Conservation (phyloP, 1,140 invertebrate genomes). For the Tribolium madens region DNA sequence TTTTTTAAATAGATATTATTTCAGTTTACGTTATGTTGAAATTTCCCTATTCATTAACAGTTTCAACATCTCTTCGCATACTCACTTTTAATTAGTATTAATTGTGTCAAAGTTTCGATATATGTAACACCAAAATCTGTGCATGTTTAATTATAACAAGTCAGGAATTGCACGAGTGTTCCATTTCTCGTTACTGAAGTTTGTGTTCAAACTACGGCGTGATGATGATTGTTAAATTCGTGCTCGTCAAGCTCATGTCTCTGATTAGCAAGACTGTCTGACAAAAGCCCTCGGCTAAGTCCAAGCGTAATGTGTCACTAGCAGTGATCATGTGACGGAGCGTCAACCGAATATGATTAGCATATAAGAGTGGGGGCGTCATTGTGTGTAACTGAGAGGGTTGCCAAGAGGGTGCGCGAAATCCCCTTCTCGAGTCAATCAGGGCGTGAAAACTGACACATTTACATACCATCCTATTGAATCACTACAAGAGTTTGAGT, state of each 20-base stretch:
- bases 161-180: conserved; percentile 11
- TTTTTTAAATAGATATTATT: not conserved
- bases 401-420: conserved; percentile 46
- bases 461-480: conserved; percentile 63
- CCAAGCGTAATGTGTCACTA: conserved; percentile 48
- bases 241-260: conserved; percentile 31
- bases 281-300: conserved; percentile 47
- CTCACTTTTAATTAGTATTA: not conserved
- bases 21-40: not conserved
- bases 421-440: conserved; percentile 60
- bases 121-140: not conserved
- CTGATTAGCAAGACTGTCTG: conserved; percentile 49
- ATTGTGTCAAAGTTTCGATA: conserved; percentile 10
- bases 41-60: not conserved
- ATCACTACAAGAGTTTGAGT: conserved; percentile 55
- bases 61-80: not conserved
- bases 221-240: conserved; percentile 39
- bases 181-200: conserved; percentile 24
- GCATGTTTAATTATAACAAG: conserved; percentile 29
- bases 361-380: conserved; percentile 42
- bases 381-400: conserved; percentile 54
- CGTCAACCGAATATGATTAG: conserved; percentile 53
- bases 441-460: conserved; percentile 65
- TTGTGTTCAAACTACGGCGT: not conserved
- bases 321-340: conserved; percentile 48